Percentiles rank a stretch among this genome's conserved stretches.
Conservation (phyloP, 2,888 invertebrate genomes). For the Aphidoletes aphidimyza region DNA sequence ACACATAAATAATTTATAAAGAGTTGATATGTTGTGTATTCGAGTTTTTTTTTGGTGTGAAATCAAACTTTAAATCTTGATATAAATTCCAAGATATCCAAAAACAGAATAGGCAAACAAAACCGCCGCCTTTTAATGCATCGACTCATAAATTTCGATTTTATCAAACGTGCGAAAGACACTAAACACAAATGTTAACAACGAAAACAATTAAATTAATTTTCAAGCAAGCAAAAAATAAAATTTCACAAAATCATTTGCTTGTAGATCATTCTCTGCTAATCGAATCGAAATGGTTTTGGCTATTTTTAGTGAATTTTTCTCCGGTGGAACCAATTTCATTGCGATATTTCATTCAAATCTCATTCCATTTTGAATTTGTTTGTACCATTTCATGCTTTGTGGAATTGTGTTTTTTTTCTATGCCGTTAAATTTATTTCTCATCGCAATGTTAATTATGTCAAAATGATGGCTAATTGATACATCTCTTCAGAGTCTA, state of each 20-base stretch:
- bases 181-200: not conserved
- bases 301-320: not conserved
- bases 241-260: too few species aligned
- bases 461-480: not conserved
- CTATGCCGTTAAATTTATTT: too few species aligned
- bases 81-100: not conserved
- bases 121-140: not conserved
- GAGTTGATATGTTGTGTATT: not conserved
- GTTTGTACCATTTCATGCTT: not conserved
- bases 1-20: constrained; percentile 46
- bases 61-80: not conserved
- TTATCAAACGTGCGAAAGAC: constrained; percentile 40
- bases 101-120: not conserved
- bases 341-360: not conserved
- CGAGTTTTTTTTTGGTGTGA: not conserved
- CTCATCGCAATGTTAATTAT: not conserved
- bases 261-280: too few species aligned
- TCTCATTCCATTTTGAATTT: too few species aligned
- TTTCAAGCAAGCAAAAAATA: too few species aligned
- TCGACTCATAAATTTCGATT: not conserved
- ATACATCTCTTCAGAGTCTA: too few species aligned
- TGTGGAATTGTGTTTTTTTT: too few species aligned
- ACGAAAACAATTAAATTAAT: not conserved
- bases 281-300: not conserved
- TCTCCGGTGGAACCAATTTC: not conserved